Percentiles rank a stretch among this genome's conserved stretches.
Conservation (phyloP, 2,113 vertebrate species). For the Terrapene triunguis region DNA sequence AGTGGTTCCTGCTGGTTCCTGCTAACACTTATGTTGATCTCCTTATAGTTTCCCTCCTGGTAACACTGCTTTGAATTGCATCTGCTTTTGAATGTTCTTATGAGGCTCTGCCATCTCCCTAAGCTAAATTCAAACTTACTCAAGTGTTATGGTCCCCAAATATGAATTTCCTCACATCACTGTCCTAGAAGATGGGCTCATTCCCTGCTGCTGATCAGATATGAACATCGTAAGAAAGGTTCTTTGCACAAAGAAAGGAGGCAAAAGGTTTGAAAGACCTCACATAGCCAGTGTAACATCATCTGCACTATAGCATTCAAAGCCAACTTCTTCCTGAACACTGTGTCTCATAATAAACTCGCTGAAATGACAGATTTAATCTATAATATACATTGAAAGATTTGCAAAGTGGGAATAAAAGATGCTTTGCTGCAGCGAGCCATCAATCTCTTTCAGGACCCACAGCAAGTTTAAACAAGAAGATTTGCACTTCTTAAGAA, state of each 20-base stretch:
- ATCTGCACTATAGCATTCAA: background rate
- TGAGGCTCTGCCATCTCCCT: background rate
- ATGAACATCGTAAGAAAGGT: background rate
- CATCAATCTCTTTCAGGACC: background rate
- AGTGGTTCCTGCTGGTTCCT: background rate
- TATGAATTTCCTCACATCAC: background rate
- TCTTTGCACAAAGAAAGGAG: background rate
- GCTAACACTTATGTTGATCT: background rate
- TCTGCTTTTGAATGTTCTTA: background rate
- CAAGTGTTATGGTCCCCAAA: background rate
- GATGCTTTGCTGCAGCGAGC: background rate
- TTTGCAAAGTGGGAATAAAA: background rate
- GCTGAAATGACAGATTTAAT: background rate
- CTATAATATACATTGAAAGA: background rate
- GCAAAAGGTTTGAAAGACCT: background rate
- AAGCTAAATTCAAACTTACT: background rate
- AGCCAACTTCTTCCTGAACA: background rate
- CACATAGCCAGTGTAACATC: background rate
- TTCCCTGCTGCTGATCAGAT: background rate
- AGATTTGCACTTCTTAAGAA: background rate
- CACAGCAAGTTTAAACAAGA: background rate
- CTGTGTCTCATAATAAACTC: rapidly evolving
- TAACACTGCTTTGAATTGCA: background rate
- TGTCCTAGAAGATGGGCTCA: rapidly evolving
- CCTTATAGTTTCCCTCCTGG: background rate